Conservation (phyloP, 2,797 vertebrate species). For the Anguilla anguilla region DNA sequence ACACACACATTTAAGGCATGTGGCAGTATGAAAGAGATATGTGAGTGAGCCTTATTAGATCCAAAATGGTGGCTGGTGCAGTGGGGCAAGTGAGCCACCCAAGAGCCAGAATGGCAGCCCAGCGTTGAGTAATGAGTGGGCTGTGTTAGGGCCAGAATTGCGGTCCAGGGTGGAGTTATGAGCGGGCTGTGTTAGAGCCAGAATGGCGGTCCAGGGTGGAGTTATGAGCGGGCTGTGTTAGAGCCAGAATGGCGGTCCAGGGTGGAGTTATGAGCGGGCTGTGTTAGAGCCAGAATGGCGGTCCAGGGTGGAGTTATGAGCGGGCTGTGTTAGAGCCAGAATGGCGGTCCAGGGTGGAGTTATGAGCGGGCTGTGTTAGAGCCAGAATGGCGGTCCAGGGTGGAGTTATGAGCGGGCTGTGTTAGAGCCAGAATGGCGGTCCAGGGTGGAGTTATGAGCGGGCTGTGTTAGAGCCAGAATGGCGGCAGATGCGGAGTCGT, state of each 20-base stretch:
- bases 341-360: neutral
- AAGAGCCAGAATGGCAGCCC: neutral
- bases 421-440: neutral
- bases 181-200: neutral
- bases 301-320: neutral
- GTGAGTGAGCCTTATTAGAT: neutral
- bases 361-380: neutral
- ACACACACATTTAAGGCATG: neutral
- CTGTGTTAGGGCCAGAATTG: neutral
- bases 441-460: neutral
- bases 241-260: neutral
- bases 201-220: neutral
- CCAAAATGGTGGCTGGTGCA: neutral
- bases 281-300: neutral
- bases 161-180: neutral
- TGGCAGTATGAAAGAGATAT: neutral
- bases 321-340: too few species aligned
- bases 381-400: neutral
- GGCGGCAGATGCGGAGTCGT: conserved; percentile 13
- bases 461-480: neutral
- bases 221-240: too few species aligned
- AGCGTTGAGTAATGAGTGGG: neutral
- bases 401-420: neutral
- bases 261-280: neutral
- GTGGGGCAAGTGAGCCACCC: too few species aligned